These are phyloP conservation scores for Autographa gamma DNA, from an alignment of 2,888 invertebrate genomes.

Conservation along the genomic window DNA sequence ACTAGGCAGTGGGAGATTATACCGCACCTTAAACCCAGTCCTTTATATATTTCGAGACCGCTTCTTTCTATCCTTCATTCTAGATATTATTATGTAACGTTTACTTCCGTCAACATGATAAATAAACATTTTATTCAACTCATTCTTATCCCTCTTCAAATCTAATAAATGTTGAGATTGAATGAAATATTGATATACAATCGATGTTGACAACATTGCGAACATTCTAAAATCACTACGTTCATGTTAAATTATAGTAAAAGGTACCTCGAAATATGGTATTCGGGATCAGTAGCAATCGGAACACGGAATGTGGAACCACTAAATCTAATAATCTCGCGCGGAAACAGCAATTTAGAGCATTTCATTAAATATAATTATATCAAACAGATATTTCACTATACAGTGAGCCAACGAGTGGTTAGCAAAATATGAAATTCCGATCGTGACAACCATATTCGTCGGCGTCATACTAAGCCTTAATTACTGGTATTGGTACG, in stretches of 20 bases:
- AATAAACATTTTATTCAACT: conserved; percentile 4
- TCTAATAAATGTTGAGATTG: conserved; percentile 3
- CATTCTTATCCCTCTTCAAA: not conserved
- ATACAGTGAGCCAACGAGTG: conserved; percentile 42
- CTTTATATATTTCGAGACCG: not conserved
- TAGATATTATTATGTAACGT: not conserved
- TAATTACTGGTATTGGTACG: conserved; percentile 8
- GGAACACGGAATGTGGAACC: conserved; percentile 52
- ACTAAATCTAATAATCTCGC: conserved; percentile 53
- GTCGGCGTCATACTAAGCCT: conserved; percentile 18
- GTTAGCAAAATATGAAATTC: conserved; percentile 72
- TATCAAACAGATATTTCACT: conserved; percentile 60
- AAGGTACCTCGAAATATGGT: conserved; percentile 27
- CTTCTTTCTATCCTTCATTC: not conserved
- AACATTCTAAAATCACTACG: conserved; percentile 8
- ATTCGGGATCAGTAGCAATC: conserved; percentile 41
- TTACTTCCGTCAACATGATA: conserved; percentile 2
- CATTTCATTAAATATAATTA: conserved; percentile 74
- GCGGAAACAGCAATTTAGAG: conserved; percentile 59
- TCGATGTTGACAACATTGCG: conserved; percentile 9
- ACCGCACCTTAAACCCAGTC: too few relatives aligned
- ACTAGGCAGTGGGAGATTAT: too few relatives aligned
- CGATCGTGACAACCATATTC: conserved; percentile 35
- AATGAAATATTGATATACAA: conserved; percentile 18
- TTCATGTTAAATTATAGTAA: conserved; percentile 33